These are phyloP conservation scores for Idaea dimidiata DNA, from an alignment of 2,888 invertebrate genomes.

Conservation along the genomic window DNA sequence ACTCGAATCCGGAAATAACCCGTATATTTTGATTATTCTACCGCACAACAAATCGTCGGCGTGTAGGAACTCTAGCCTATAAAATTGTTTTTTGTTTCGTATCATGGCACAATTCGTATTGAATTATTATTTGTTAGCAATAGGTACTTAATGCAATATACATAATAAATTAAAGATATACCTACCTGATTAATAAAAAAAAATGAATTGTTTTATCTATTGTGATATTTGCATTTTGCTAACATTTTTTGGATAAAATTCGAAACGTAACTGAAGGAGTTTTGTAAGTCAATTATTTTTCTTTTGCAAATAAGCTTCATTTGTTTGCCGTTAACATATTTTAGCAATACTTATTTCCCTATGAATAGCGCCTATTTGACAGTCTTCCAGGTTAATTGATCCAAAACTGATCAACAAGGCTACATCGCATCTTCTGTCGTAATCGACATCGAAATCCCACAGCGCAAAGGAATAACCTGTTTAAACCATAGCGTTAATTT, in stretches of 20 bases:
- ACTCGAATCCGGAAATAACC: neutral
- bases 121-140: conserved; percentile 10
- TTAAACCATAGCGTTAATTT: too few relatives aligned
- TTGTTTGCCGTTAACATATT: neutral
- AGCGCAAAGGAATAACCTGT: too few relatives aligned
- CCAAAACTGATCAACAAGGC: conserved; percentile 2
- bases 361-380: neutral
- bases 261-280: neutral
- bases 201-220: conserved; percentile 4
- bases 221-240: conserved; percentile 6
- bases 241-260: neutral
- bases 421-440: too few relatives aligned
- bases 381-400: neutral
- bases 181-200: neutral
- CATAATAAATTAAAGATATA: neutral
- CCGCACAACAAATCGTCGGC: neutral
- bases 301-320: neutral
- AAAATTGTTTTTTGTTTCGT: neutral
- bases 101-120: conserved; percentile 2
- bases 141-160: conserved; percentile 9
- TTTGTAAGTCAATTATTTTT: neutral
- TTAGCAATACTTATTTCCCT: neutral
- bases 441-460: too few relatives aligned
- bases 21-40: neutral
- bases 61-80: neutral